Evolutionary conservation across 2,113 vertebrate genomes (phyloP).

Genomic region (Nestor notabilis): DNA sequence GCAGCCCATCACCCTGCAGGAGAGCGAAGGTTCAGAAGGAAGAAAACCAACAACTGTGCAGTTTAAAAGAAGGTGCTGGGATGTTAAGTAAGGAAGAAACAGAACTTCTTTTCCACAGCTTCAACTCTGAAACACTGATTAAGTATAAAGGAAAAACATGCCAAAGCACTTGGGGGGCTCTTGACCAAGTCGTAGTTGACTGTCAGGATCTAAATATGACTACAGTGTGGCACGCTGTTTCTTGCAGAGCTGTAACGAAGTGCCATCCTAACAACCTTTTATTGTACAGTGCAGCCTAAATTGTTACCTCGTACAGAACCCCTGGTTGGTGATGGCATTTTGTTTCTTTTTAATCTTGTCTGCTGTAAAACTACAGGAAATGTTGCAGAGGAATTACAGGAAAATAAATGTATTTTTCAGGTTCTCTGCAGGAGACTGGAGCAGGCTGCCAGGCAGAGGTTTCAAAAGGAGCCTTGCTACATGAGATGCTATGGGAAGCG

Average conservation of each 20-base stretch:
- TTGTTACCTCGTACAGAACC: neutral
- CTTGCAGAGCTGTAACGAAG: neutral
- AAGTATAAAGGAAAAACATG: neutral
- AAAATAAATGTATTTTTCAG: neutral
- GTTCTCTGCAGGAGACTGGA: neutral
- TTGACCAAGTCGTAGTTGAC: neutral
- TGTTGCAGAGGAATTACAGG: neutral
- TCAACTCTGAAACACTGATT: neutral
- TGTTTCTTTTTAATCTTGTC: neutral
- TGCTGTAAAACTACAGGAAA: neutral
- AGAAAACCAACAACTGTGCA: neutral
- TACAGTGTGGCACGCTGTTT: accelerated
- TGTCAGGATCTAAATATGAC: neutral
- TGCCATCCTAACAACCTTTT: neutral
- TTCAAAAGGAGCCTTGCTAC: neutral
- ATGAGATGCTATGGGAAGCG: neutral
- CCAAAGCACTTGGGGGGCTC: neutral
- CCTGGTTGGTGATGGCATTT: neutral
- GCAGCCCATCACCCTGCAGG: neutral
- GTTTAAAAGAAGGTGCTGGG: neutral
- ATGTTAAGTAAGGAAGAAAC: neutral
- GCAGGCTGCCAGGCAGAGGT: neutral
- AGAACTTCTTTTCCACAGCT: neutral
- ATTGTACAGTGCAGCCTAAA: neutral
- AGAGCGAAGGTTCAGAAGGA: neutral